Evolutionary conservation across 2,797 vertebrate species (phyloP), one percentile per base, ranked within the genome.

Genomic region (Pipistrellus kuhlii): DNA sequence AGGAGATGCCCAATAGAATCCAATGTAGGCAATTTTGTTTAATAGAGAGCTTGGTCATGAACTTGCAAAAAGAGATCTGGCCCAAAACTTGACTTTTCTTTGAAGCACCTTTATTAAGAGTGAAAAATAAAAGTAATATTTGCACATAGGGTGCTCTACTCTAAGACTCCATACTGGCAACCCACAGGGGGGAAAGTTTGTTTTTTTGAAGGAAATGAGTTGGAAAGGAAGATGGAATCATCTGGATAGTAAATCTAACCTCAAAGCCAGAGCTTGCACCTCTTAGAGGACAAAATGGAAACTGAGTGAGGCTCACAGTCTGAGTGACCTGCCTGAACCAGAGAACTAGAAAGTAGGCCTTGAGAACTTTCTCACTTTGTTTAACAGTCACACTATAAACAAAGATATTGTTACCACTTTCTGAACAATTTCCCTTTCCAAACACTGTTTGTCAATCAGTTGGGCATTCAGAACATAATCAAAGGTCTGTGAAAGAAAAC

Each of bases 351-450:
- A 88, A 86, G 20, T 48, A 35, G 51, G 51, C 11, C 75, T 71
- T 71, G 78, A 94, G 76, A 91, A 93, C 35, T 80, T 95, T 95
- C 30, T 82, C 44, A 91, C 68, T 94, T 94, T 90, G 72, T 76
- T 91, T 94, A 94, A 73, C 35, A 62, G 51, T 93, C 66, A 51
- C 69, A 62, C 51, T 88, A 75, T 78, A 97, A 94, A 83, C 86
- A 95, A 94, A 91, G 89, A 81, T 88, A 86, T 92, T 96, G 96
- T 92, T 89, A 93, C 82, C 71, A 93, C 90, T 27, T 95, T 94
- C 91, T 94, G 69, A 96, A 96, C 89, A 82, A 85, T 87, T 96
- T 95, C 84, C 90, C 78, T 96, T 96, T 94, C 86, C 53, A 94
- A 96, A 95, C 76, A 94, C 77, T 64, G 91, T 92, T 87, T 96